Evolutionary conservation across 2,113 vertebrate species (phyloP), one percentile per base, ranked within the genome.

Genomic region (Colistium nudipinnis): DNA sequence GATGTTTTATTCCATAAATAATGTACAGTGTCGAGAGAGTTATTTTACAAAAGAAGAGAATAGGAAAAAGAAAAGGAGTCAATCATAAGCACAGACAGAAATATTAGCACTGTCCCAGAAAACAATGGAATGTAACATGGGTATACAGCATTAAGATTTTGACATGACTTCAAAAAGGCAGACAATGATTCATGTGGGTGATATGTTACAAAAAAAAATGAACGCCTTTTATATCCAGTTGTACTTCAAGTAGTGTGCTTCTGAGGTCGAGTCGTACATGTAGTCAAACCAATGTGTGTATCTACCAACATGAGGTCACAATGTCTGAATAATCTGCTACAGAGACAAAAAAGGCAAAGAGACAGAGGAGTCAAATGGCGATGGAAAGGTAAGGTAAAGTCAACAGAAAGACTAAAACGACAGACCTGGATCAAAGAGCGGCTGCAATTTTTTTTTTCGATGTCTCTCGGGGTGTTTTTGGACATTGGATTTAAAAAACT

Each of bases 1-100:
- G 87, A 92, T 85, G 81, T 91, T 93, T 93, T 93, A 93, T 93
- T 93, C 87, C 83, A 87, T 89, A 84, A 87, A 91, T 75, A 89
- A 88, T 78, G 75, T 90, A 91, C 89, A 92, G 69, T 74, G 76
- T 87, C 48, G 74, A 81, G 74, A 81, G 62, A 60, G 70, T 81
- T 83, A 47, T 62, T 81, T 83, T 86, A 90, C 86, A 91, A 84
- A 90, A 81, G 48, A 81, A 74, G 63, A 80, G 67, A 83, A 76
- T 33, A 69, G 62, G 76, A 84, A 79, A n/a, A 87, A 83, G 52
- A 28, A 82, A 80, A 85, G 76, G 72, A 81, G 71, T 72, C 78
- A 63, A 65, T 76, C 71, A 83, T 70, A 59, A 81, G 63, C 77
- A 90, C 74, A 79, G 67, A 90, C 83, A 88, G 83, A 86, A 78